Percentiles rank a stretch among this genome's conserved stretches.
Evolutionary conservation across 1,140 invertebrate species (phyloP).

Genomic region (Lucilia cuprina): DNA sequence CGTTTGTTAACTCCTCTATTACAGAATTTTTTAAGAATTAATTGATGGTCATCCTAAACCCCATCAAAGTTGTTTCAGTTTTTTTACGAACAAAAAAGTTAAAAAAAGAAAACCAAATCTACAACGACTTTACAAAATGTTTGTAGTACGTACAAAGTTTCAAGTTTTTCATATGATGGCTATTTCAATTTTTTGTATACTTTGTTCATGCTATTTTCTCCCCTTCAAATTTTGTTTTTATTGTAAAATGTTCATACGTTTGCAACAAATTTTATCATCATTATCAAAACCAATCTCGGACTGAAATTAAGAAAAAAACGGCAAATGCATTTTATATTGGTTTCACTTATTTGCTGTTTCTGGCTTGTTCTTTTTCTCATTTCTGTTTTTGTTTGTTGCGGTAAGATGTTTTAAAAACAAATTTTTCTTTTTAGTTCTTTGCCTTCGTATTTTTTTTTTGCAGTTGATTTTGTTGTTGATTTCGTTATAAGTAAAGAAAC

Average conservation of each 20-base stretch:
- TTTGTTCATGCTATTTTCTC: too few species aligned
- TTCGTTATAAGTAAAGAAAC: conserved; percentile 15
- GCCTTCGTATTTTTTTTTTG: background rate
- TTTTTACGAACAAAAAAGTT: background rate
- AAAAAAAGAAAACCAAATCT: conserved; percentile 18
- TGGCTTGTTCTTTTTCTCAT: background rate
- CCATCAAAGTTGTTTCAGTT: background rate
- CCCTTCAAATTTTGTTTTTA: background rate
- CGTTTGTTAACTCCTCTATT: too few species aligned
- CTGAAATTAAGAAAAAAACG: background rate
- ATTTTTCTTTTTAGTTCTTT: background rate
- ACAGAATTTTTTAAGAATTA: too few species aligned
- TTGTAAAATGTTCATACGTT: conserved; percentile 30
- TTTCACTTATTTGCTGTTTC: background rate
- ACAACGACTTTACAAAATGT: conserved; percentile 20
- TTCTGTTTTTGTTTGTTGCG: background rate
- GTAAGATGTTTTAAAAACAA: background rate
- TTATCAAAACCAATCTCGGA: conserved; percentile 35
- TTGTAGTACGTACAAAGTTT: conserved; percentile 17
- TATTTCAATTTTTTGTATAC: background rate
- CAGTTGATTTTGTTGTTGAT: background rate
- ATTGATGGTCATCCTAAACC: background rate
- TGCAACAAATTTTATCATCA: conserved; percentile 29
- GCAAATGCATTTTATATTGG: conserved; percentile 25
- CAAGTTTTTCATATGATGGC: conserved; percentile 19